These are phyloP conservation scores for Poecilus cupreus DNA, from an alignment of 2,888 invertebrate genomes.

Conservation along the genomic window DNA sequence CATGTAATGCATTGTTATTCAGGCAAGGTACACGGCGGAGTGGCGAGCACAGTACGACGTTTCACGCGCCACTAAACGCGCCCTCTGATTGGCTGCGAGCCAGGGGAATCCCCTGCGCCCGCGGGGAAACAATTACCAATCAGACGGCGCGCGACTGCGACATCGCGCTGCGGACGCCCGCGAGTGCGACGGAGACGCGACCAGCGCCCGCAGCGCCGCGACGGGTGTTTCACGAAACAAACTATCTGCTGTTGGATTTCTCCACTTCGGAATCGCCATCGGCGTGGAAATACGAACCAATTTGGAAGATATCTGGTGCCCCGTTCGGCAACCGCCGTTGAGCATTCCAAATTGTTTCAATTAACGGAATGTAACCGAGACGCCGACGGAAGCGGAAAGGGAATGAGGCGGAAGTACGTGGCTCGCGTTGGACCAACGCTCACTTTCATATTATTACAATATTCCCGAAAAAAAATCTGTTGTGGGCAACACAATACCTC, in stretches of 20 bases:
- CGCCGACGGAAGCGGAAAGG: constrained; percentile 8
- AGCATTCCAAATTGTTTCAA: constrained; percentile 58
- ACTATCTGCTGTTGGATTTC: constrained; percentile 50
- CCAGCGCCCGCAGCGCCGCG: constrained; percentile 10
- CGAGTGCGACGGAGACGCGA: background rate
- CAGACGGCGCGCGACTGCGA: constrained; percentile 21
- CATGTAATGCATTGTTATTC: constrained; percentile 69
- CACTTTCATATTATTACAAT: constrained; percentile 11
- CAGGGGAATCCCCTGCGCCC: constrained; percentile 61
- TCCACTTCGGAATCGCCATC: constrained; percentile 47
- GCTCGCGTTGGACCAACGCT: background rate
- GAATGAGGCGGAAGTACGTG: constrained; percentile 11
- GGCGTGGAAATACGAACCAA: constrained; percentile 52
- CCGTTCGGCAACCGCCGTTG: constrained; percentile 41
- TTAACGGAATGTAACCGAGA: constrained; percentile 58
- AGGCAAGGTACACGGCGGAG: constrained; percentile 68
- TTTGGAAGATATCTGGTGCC: constrained; percentile 31
- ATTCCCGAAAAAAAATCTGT: background rate
- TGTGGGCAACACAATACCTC: no score
- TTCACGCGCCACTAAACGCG: constrained; percentile 72
- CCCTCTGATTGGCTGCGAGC: constrained; percentile 70
- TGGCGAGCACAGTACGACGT: constrained; percentile 65
- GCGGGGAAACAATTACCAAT: constrained; percentile 67
- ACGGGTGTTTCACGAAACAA: constrained; percentile 41
- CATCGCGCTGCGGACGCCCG: background rate